Evolutionary conservation across 2,888 invertebrate species (phyloP), one percentile per base, ranked within the genome.

Genomic region (Drosophila maculinotata): DNA sequence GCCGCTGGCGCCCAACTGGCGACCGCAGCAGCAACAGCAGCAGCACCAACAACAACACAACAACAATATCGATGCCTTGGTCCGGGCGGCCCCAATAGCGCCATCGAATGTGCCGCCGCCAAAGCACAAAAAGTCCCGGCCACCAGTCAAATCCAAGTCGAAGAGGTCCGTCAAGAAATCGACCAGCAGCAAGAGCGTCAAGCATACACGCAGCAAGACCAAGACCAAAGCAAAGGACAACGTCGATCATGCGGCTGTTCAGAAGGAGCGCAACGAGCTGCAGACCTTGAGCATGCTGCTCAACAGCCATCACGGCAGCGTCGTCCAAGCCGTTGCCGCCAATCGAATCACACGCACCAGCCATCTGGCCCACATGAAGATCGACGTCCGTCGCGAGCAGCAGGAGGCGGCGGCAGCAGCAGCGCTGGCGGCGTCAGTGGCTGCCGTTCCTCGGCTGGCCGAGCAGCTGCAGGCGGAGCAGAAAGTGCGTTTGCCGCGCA

Each of bases 11-110:
- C 28, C 52, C 33, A 59, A 42, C 48, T 26, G 68, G 69, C 69
- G 60, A 47, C 31, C 49, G 47, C 59, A 68, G 69, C 69, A 66
- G 44, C 67, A 58, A 23, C 70, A 69, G 54, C 71, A 69, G 28
- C 51, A 41, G 23, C 72, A 56, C 10, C 15, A 14, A 25, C 42
- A 66, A 8, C 45, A 25, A 7, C n/a, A 25, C 1, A 15, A 35
- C 10, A 10, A 25, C 1, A 20, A 38, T 7, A 8, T 8, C 1
- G 14, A 39, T 20, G 47, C 12, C 30, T 1, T n/a, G n/a, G n/a
- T n/a, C n/a, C n/a, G n/a, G n/a, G n/a, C n/a, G n/a, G n/a, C n/a
- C n/a, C n/a, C 10, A 17, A 3, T 5, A 7, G 14, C 10, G 1
- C 10, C 28, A 1, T 12, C 10, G 12, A 4, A 4, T 15, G 12